Base-by-base conservation (phyloP, 2,888 invertebrate species). In the Luperina nickerlii region DNA sequence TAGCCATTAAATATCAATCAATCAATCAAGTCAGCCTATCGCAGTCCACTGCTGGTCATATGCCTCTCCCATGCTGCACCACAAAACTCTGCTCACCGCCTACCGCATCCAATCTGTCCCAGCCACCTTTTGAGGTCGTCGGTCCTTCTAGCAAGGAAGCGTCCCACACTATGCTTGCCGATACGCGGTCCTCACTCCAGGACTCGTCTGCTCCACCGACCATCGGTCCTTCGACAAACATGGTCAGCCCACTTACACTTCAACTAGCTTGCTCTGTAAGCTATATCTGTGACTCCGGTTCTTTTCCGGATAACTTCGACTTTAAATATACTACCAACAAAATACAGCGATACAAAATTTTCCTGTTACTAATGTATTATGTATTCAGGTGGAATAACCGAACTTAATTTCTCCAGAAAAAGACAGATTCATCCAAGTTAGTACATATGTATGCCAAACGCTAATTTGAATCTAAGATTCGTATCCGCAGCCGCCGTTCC, bases 391-490 rank as follows among this genome's bases (percentile, higher is more conserved):
- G 2, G 5, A 60, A 78, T 2, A 67, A 62, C 38, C 20, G 8
- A 71, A 66, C 74, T 48, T n/a, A 32, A 82, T 87, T 82, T 79
- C 45, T 74, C 72, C 74, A 84, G 54, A 79, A 76, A 74, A 74
- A 75, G 45, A 9, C 6, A 32, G 54, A 81, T 78, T 66, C 63
- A 78, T 87, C 48, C 73, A 67, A 65, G 66, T 66, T 68, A 63
- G 71, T 75, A 71, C 82, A 74, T 79, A 87, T 81, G 81, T 87
- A 86, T 74, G 84, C 76, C 82, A 84, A 87, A 87, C 74, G 79
- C 68, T 85, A 88, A 89, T 88, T 85, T 79, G 51, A 90, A 86
- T 90, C 85, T 85, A 82, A 85, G 87, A 86, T 84, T 87, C 82
- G 82, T 82, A 86, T 87, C 85, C 86, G 79, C 87, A 87, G 75